Percentiles rank a stretch among this genome's conserved stretches.
Evolutionary conservation across 1,140 invertebrate genomes (phyloP).

Genomic region (Aphelenchoides besseyi): DNA sequence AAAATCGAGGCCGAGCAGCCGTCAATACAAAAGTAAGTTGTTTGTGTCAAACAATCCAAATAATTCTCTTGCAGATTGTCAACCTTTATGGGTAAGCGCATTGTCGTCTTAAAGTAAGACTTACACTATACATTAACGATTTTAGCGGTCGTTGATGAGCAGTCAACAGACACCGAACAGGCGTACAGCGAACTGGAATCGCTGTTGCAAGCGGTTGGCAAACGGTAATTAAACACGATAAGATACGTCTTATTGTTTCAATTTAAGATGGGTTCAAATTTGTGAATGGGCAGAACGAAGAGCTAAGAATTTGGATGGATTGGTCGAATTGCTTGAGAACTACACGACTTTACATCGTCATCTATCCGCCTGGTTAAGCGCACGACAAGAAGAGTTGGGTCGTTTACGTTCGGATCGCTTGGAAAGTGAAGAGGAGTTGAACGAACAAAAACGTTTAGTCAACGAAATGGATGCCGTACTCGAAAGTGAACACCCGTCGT

Average conservation of each 20-base stretch:
- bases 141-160: slow-evolving; percentile 46
- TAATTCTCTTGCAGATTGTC: slow-evolving; percentile 33
- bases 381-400: slow-evolving; percentile 36
- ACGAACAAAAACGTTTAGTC: slow-evolving; percentile 46
- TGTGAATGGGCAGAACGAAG: slow-evolving; percentile 56
- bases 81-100: slow-evolving; percentile 53
- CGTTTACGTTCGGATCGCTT: slow-evolving; percentile 49
- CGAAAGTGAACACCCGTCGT: slow-evolving; percentile 50
- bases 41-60: too few species aligned
- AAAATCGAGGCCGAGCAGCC: slow-evolving; percentile 53
- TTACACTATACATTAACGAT: too few species aligned
- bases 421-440: slow-evolving; percentile 49
- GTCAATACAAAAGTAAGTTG: slow-evolving; percentile 29
- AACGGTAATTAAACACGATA: slow-evolving; percentile 25
- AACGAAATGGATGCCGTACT: slow-evolving; percentile 45
- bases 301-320: slow-evolving; percentile 48
- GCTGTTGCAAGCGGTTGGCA: slow-evolving; percentile 43
- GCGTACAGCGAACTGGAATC: slow-evolving; percentile 33
- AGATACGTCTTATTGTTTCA: background rate
- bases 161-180: slow-evolving; percentile 28
- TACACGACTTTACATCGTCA: slow-evolving; percentile 38
- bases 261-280: slow-evolving; percentile 46
- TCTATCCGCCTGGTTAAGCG: slow-evolving; percentile 45
- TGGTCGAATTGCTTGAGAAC: slow-evolving; percentile 47
- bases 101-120: too few species aligned